Conservation (phyloP, 2,113 vertebrate species). For the Labeo rohita region DNA sequence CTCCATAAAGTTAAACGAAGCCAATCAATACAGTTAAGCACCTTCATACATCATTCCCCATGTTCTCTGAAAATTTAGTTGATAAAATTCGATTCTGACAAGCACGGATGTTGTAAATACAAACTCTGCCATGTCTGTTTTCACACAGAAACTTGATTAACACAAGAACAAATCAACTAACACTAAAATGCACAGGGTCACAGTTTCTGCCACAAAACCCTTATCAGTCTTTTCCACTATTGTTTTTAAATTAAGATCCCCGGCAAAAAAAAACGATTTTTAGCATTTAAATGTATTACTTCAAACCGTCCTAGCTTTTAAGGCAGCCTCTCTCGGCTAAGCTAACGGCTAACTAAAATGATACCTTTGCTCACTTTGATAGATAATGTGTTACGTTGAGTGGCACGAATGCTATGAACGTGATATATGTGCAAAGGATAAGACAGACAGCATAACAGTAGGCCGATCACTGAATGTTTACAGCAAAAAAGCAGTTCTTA, state of each 20-base stretch:
- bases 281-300: background rate
- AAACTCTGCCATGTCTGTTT: constrained; percentile 13
- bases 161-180: background rate
- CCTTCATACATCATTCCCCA: background rate
- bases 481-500: constrained; percentile 58
- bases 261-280: background rate
- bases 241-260: background rate
- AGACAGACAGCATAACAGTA: constrained; percentile 24
- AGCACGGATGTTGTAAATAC: constrained; percentile 31
- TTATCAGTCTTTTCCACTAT: background rate
- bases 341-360: constrained; percentile 34
- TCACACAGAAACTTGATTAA: constrained; percentile 14
- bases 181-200: background rate
- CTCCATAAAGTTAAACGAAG: background rate
- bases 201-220: background rate
- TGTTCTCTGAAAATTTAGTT: background rate
- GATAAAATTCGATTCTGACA: constrained; percentile 10
- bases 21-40: background rate
- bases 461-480: constrained; percentile 56
- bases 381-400: background rate
- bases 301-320: background rate
- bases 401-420: background rate
- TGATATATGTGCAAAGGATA: constrained; percentile 22
- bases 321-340: background rate
- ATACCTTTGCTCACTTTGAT: constrained; percentile 21